Base-by-base conservation (phyloP, 2,888 invertebrate species). In the Ennomos quercinarius region DNA sequence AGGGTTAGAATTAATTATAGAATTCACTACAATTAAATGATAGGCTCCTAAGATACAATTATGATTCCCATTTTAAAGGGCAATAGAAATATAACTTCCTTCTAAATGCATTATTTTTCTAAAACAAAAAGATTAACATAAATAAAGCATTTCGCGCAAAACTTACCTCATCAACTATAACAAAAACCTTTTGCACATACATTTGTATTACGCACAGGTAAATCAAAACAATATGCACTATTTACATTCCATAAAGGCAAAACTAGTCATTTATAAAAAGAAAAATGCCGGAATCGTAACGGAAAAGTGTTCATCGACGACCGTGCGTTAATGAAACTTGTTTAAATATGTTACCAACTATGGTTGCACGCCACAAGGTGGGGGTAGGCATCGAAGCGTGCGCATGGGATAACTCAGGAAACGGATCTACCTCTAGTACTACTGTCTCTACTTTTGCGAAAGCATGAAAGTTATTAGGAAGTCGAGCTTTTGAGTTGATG, bases 391-490 rank as follows among this genome's bases (percentile, higher is more conserved):
- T 69, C 70, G 63, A 65, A 68, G 70, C 70, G 72, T 70, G 72
- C 71, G 74, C 74, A 69, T 69, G 85, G 85, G 83, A 77, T 77
- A 80, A 69, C 86, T 80, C 86, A 90, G 88, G 89, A 91, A 91
- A 88, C 83, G 76, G 78, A 81, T 82, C 73, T 74, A 72, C 27
- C 27, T 6, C 27, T 27, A 27, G 27, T 27, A 27, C 4, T 5
- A 27, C 17, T 34, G 12, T 39, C 47, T 49, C 27, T 53, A n/a
- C 74, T 76, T 81, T 81, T 81, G 75, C 80, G 81, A 87, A 86
- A 88, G 84, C 63, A 77, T 83, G 81, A 89, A 89, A 88, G 80
- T 87, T 88, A 88, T 89, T 86, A 84, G 84, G 84, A 86, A 88
- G 84, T 85, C 66, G 67, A 67, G 63, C 57, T 68, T 63, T 6